These are phyloP conservation scores for Eucera pruinosa DNA, from an alignment of 2,888 invertebrate species.

Conservation along the genomic window DNA sequence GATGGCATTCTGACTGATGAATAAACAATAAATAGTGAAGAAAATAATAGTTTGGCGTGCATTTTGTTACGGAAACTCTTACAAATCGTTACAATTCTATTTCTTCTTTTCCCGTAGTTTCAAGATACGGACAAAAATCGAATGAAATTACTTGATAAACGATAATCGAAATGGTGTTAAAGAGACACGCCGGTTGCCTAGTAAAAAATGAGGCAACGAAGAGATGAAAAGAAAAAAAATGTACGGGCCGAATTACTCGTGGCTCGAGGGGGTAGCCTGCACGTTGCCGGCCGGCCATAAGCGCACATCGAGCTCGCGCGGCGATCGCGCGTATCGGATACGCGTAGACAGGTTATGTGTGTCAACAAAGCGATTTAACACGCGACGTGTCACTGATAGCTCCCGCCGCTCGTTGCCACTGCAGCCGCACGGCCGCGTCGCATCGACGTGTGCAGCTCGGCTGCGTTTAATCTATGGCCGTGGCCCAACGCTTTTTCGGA, in stretches of 20 bases:
- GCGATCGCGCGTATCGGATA: conserved; percentile 76
- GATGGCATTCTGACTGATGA: no score
- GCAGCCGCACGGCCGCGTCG: conserved; percentile 60
- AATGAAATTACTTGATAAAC: no score
- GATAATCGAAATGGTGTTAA: no score
- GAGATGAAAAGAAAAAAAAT: conserved; percentile 28
- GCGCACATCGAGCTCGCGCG: conserved; percentile 55
- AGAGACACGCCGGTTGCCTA: no score
- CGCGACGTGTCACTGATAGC: conserved; percentile 82
- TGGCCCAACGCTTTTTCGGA: conserved; percentile 78
- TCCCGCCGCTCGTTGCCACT: conserved; percentile 64
- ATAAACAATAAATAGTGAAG: no score
- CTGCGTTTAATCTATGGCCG: conserved; percentile 82
- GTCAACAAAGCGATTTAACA: conserved; percentile 82
- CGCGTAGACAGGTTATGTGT: conserved; percentile 80
- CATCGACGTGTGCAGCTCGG: conserved; percentile 72
- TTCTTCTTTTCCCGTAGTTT: no score
- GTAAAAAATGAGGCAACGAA: background rate
- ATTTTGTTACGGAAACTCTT: no score
- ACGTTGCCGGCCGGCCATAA: conserved; percentile 36
- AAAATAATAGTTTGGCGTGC: no score
- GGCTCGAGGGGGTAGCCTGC: conserved; percentile 49
- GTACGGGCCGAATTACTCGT: conserved; percentile 56
- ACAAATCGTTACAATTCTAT: no score
- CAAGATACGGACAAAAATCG: no score